Conservation (phyloP, 2,888 invertebrate species). For the Rhamphomyia laevipes region DNA sequence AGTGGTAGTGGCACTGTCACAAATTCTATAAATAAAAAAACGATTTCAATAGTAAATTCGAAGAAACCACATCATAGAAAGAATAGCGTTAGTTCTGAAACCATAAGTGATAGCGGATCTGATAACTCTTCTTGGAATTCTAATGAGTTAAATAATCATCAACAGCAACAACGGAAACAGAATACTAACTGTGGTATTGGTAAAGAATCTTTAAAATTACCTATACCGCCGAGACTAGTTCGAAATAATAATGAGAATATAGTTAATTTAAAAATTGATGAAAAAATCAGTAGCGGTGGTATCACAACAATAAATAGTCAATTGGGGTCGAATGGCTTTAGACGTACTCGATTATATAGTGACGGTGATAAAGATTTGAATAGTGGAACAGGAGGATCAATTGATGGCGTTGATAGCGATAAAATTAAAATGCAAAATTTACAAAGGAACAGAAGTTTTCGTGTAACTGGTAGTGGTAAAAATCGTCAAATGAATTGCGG, state of each 20-base stretch:
- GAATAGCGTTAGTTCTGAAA: slow-evolving; percentile 36
- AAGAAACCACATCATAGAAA: slow-evolving; percentile 31
- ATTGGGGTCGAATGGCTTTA: slow-evolving; percentile 1
- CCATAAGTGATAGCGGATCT: slow-evolving; percentile 36
- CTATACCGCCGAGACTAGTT: slow-evolving; percentile 11
- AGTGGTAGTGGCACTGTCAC: slow-evolving; percentile 1
- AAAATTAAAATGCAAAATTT: slow-evolving; percentile 14
- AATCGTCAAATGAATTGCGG: background rate
- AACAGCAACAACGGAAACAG: slow-evolving; percentile 2
- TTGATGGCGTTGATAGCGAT: slow-evolving; percentile 6
- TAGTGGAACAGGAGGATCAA: background rate
- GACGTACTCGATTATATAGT: slow-evolving; percentile 19
- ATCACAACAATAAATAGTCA: slow-evolving; percentile 18
- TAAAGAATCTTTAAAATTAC: background rate
- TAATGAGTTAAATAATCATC: slow-evolving; percentile 15
- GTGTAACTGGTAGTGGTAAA: slow-evolving; percentile 13
- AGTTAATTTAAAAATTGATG: slow-evolving; percentile 8
- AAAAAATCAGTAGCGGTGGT: background rate
- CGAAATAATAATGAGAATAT: slow-evolving; percentile 3
- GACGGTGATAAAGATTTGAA: slow-evolving; percentile 20
- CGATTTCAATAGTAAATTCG: background rate
- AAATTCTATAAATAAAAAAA: too few relatives aligned
- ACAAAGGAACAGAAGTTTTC: slow-evolving; percentile 19
- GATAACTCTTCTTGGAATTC: slow-evolving; percentile 30
- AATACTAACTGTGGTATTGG: slow-evolving; percentile 10